Evolutionary conservation across 2,888 invertebrate species (phyloP).

Genomic region (Limnephilus lunatus): DNA sequence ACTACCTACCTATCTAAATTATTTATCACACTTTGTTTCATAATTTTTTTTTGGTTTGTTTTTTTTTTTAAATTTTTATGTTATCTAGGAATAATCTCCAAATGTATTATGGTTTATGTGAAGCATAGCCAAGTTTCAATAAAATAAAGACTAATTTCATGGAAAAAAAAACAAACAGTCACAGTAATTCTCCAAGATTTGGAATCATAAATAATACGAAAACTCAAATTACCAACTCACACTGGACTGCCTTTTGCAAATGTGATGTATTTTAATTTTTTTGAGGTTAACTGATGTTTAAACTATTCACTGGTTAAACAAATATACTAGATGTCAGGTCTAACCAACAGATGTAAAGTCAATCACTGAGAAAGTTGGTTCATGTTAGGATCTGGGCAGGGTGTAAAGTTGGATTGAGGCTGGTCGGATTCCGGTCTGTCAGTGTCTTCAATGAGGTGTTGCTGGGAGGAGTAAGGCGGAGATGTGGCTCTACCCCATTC

Average conservation of each 20-base stretch:
- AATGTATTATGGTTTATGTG: neutral
- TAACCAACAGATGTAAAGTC: neutral
- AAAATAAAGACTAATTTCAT: neutral
- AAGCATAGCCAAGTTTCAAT: neutral
- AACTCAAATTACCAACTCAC: neutral
- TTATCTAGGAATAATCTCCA: neutral
- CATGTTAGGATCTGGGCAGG: slow-evolving; percentile 65
- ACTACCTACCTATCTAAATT: neutral
- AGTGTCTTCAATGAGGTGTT: slow-evolving; percentile 68
- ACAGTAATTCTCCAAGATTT: neutral
- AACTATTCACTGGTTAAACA: neutral
- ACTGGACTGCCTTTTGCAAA: neutral
- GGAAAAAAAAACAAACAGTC: neutral
- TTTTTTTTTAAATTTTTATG: neutral
- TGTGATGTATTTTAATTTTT: neutral
- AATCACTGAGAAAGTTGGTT: slow-evolving; percentile 47
- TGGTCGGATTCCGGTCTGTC: slow-evolving; percentile 81
- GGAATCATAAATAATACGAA: neutral
- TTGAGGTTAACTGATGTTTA: neutral
- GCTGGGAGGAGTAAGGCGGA: slow-evolving; percentile 68
- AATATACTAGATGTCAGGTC: neutral
- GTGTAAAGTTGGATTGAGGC: slow-evolving; percentile 68
- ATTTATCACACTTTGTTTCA: neutral
- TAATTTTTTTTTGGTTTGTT: neutral
- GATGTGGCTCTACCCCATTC: slow-evolving; percentile 77